Base-by-base conservation (phyloP, 1,140 invertebrate genomes). In the Drosophila navojoa region DNA sequence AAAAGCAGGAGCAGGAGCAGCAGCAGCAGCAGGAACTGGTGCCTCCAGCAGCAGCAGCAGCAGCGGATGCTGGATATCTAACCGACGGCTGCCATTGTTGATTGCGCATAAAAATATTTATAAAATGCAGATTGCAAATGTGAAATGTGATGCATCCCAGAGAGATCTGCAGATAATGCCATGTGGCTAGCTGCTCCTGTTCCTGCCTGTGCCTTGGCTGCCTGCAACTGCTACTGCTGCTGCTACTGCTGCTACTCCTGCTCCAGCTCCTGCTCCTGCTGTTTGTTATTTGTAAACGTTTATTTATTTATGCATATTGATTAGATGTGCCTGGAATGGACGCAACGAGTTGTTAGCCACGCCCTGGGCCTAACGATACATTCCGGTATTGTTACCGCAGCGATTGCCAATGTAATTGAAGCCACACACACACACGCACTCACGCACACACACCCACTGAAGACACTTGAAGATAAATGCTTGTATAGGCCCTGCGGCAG, bases 341-440 rank as follows among this genome's bases (percentile, higher is more conserved):
- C 57, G 52, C 42, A 49, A 53, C 55, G 42, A 35, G 40, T 55
- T 69, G 55, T 69, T 45, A n/a, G 38, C 27, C 58, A 55, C 53
- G 70, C 55, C 68, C 66, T 40, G n/a, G 49, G 57, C 44, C 60
- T 67, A 63, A 76, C 54, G 61, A 69, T 66, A 68, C 50, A 69
- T 73, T 49, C 71, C 71, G 71, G 63, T 50, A 68, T 35, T 76
- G 71, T 87, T 82, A 86, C 82, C 82, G 81, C 84, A 82, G 71
- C 79, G 79, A 86, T 89, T 86, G 79, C 79, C 79, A 89, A 79
- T 89, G 79, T 86, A 86, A 89, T 86, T 86, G 84, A 87, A 87
- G 73, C 68, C 53, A 71, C 64, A 76, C 79, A 79, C 35, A 73
- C n/a, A 61, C 27, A 62, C 52, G 64, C 47, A 62, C 25, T 52